A percentile compares a stretch with the other conserved stretches of the same genome.
phyloP scores from a whole-genome alignment of 1,140 invertebrate genomes.

The Leucophenga varia region DNA sequence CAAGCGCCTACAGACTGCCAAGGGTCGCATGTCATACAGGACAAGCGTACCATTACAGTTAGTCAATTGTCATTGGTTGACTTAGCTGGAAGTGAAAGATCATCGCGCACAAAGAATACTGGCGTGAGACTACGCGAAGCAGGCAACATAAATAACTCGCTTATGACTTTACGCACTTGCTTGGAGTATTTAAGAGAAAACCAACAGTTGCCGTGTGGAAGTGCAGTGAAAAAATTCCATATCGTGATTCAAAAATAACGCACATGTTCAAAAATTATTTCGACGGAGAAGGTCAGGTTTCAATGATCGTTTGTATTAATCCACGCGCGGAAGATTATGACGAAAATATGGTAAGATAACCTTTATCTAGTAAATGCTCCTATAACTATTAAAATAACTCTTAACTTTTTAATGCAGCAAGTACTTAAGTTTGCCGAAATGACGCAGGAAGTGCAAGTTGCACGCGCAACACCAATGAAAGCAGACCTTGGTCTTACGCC shows the following conservation, averaged over 20 bases:
- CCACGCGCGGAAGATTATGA: constrained; percentile 86
- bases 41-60: constrained; percentile 66
- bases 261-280: constrained; percentile 96
- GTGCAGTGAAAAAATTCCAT: constrained; percentile 66
- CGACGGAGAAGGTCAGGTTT: constrained; percentile 89
- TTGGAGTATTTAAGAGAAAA: constrained; percentile 88
- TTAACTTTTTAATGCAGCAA: constrained; percentile 62
- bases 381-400: too few species aligned
- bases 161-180: constrained; percentile 84
- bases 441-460: constrained; percentile 84
- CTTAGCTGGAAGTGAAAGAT: constrained; percentile 87
- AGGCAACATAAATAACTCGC: constrained; percentile 85
- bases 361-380: too few species aligned
- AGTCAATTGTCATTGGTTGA: constrained; percentile 83
- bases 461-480: constrained; percentile 62
- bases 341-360: constrained; percentile 79
- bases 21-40: constrained; percentile 65
- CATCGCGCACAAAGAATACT: constrained; percentile 85
- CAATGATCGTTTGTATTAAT: constrained; percentile 95
- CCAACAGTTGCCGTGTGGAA: constrained; percentile 62
- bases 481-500: constrained; percentile 66
- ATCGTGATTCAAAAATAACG: constrained; percentile 89
- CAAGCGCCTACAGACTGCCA: constrained; percentile 48
- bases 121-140: constrained; percentile 86
- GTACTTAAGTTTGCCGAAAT: constrained; percentile 93